These are phyloP conservation scores for Kryphioiulus occultus DNA, from an alignment of 2,888 invertebrate species.

Conservation along the genomic window DNA sequence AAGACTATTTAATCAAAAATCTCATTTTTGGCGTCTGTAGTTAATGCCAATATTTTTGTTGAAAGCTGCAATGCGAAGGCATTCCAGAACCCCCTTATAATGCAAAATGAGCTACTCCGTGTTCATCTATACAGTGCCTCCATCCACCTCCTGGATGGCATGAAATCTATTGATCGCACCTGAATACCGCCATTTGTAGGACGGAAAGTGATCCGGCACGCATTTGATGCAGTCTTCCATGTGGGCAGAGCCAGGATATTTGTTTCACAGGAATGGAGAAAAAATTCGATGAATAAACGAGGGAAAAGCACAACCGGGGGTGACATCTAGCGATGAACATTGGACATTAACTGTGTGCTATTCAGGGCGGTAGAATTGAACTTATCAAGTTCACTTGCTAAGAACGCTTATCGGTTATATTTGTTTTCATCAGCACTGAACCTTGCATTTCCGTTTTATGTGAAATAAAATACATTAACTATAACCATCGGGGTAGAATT, in stretches of 20 bases:
- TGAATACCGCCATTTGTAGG: slow-evolving; percentile 11
- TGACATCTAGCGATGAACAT: not conserved
- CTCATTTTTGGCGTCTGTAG: not conserved
- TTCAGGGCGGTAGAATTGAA: not conserved
- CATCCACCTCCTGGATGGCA: slow-evolving; percentile 35
- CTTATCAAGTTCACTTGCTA: not conserved
- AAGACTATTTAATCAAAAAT: not conserved
- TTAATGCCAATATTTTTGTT: not conserved
- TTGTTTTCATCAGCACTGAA: no score
- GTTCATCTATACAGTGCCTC: not conserved
- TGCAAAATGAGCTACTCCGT: slow-evolving; percentile 13
- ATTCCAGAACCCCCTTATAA: not conserved
- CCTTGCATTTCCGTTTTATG: no score
- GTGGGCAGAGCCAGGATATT: not conserved
- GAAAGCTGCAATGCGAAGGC: not conserved
- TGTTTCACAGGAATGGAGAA: not conserved
- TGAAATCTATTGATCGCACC: slow-evolving; percentile 40
- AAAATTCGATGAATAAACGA: not conserved
- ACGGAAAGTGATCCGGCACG: slow-evolving; percentile 27
- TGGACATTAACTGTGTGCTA: not conserved
- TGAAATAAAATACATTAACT: no score
- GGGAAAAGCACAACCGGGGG: not conserved
- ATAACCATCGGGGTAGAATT: no score
- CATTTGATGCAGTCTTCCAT: slow-evolving; percentile 15
- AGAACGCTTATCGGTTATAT: no score